Evolutionary conservation across 2,113 vertebrate species (phyloP), one percentile per base, ranked within the genome.

Genomic region (Sturnus vulgaris): DNA sequence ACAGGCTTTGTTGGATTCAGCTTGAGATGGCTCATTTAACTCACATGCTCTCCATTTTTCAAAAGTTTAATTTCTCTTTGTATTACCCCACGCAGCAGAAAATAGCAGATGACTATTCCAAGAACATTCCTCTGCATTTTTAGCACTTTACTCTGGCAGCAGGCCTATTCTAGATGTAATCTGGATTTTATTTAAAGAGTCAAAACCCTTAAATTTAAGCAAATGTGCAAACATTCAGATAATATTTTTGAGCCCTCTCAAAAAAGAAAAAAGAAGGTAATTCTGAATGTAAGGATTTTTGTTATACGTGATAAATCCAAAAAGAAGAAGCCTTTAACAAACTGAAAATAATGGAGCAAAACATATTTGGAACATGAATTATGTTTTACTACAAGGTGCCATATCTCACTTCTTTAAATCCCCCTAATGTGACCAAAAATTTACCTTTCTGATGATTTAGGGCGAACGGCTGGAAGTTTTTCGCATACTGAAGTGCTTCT

Each of bases 401-500:
- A 63, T 12, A 72, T 24, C 46, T 28, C 30, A 88, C 27, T 40
- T 22, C 33, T 71, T 81, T 72, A 49, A 92, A 56, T 21, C 37
- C 82, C 56, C 33, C 76, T 16, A 12, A 56, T 2, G 12, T 28
- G 31, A 90, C 70, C 35, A 15, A 98, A 65, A 63, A 15, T 44
- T 40, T 55, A 95, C 98, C 98, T 97, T 98, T 98, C 95, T 99
- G 98, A 96, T 99, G 98, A 96, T 99, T 98, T 35, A 98, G 96
- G 88, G 98, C 98, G 9, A 99, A 99, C 0, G 98, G 98, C 80
- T 99, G 98, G 83, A 99, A 99, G 93, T 99, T 98, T 94, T 98
- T 98, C 5, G 98, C 98, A 44, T 99, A 99, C 40, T 98, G 98
- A 78, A 99, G 96, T 11, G 98, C 98, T 92, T 99, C 98, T 90